phyloP scores from a whole-genome alignment of 2,797 vertebrate genomes.

The Microtus californicus region DNA sequence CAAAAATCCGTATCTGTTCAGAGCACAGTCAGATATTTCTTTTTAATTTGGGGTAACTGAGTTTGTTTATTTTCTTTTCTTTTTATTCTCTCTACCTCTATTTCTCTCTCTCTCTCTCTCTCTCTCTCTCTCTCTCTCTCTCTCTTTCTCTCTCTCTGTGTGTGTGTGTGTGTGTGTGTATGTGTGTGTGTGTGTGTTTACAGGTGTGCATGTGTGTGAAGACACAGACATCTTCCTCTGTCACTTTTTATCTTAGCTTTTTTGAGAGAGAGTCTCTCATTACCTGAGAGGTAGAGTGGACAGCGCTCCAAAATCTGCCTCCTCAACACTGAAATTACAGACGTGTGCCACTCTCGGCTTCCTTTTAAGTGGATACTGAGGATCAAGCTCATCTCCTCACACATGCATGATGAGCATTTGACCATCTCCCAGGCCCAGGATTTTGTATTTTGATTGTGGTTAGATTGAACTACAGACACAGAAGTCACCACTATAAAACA shows the following conservation, averaged over 20 bases:
- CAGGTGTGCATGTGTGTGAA: neutral
- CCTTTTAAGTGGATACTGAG: neutral
- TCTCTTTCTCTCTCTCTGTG: neutral
- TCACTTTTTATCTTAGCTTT: neutral
- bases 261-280: neutral
- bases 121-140: neutral
- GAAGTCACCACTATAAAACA: neutral
- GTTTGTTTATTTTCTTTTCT: neutral
- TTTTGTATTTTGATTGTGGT: neutral
- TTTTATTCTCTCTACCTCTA: neutral
- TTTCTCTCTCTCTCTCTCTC: neutral
- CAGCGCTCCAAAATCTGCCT: neutral
- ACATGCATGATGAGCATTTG: neutral
- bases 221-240: neutral
- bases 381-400: neutral
- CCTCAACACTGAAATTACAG: neutral
- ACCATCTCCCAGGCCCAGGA: neutral
- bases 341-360: neutral
- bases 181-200: too few relatives aligned
- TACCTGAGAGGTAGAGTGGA: too few relatives aligned
- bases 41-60: neutral
- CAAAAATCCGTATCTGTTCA: neutral
- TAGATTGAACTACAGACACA: neutral
- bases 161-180: neutral
- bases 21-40: neutral